phyloP scores from a whole-genome alignment of 2,888 invertebrate species.

The Mythimna vitellina region DNA sequence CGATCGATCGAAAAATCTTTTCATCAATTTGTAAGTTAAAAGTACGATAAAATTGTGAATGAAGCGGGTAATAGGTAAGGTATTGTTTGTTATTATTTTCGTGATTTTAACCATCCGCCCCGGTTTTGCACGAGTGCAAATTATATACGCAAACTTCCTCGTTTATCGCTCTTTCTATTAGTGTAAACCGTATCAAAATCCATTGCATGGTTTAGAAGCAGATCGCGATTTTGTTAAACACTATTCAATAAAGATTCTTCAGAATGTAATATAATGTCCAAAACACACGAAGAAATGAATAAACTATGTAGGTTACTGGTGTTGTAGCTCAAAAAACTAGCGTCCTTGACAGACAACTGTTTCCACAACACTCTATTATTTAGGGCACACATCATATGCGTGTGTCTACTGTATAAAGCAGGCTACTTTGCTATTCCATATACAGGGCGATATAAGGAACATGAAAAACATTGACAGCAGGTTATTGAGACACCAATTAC shows the following conservation, averaged over 20 bases:
- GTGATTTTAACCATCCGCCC: no score
- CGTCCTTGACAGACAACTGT: constrained; percentile 58
- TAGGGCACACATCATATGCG: constrained; percentile 42
- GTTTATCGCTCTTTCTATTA: no score
- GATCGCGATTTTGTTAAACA: no score
- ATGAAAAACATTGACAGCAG: no score
- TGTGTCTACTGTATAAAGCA: not conserved
- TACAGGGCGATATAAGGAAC: not conserved
- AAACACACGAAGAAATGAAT: constrained; percentile 21
- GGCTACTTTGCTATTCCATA: not conserved
- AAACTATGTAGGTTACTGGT: constrained; percentile 28
- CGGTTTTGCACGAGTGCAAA: no score
- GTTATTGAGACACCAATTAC: no score
- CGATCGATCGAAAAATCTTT: constrained; percentile 3
- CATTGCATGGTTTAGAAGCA: no score
- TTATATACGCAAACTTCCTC: no score
- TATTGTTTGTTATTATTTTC: no score
- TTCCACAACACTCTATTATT: constrained; percentile 42
- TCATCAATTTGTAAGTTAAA: not conserved
- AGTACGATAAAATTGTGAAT: not conserved
- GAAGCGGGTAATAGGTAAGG: no score
- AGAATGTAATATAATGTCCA: not conserved
- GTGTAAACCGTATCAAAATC: no score
- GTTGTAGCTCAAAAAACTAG: constrained; percentile 14
- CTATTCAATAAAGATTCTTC: no score